phyloP scores from a whole-genome alignment of 2,888 invertebrate species.

The Dromius quadrimaculatus region DNA sequence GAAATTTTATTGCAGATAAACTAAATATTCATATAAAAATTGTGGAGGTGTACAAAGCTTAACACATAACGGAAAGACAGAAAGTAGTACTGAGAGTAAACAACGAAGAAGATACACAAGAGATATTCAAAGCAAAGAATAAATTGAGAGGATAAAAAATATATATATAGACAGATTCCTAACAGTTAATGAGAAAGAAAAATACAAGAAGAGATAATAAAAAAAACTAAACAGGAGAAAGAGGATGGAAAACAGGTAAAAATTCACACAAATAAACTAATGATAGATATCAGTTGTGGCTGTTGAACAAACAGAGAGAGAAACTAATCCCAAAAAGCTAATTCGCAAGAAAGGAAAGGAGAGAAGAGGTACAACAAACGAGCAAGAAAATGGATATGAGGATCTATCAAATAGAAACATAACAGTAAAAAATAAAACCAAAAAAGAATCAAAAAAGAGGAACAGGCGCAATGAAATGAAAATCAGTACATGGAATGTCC shows the following conservation, averaged over 20 bases:
- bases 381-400: neutral
- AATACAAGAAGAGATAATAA: neutral
- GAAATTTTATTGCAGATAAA: neutral
- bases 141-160: neutral
- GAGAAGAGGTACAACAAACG: neutral
- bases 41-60: neutral
- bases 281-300: neutral
- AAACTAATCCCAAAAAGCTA: neutral
- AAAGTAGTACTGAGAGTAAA: too few relatives aligned
- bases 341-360: neutral
- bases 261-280: neutral
- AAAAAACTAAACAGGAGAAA: neutral
- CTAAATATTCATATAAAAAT: neutral
- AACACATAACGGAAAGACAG: neutral
- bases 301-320: neutral
- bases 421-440: neutral
- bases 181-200: neutral
- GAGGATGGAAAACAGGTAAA: neutral
- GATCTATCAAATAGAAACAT: too few relatives aligned
- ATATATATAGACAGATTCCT: neutral
- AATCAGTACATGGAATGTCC: slow-evolving; percentile 1
- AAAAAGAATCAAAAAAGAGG: neutral
- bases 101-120: neutral
- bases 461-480: neutral
- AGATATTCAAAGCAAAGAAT: neutral